Evolutionary conservation across 2,888 invertebrate genomes (phyloP), one percentile per base, ranked within the genome.

Genomic region (Thumatha senex): DNA sequence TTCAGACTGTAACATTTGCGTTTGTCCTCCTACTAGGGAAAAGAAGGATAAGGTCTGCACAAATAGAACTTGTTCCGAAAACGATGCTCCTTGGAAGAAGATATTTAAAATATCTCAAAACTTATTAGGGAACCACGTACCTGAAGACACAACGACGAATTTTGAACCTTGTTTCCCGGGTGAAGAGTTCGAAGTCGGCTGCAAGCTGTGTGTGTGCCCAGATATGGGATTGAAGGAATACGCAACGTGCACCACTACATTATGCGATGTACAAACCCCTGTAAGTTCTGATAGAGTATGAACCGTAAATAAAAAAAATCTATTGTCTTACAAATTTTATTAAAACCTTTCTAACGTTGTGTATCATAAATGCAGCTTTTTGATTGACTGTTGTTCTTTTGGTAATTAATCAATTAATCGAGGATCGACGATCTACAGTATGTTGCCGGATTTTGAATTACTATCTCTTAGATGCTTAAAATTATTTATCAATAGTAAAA

Each of bases 161-260:
- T 64, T 89, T 13, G 84, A 88, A 10, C 58, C 82, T 0, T 90
- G 90, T 54, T 89, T 86, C 47, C 89, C 89, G 7, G 89, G 89
- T 0, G 88, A 90, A 53, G 83, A 86, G 54, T 92, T 85, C 56
- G 72, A 75, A 11, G 58, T 72, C 1, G 91, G 80, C 0, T 92
- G 92, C 53, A 88, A 88, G 41, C 63, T 84, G 1, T 92, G 92
- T 58, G 63, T 84, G 0, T 92, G 92, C 55, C 84, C 90, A 1
- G 89, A 88, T 4, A 78, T 85, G 65, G 92, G 92, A 0, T 52
- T 90, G 31, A 82, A 76, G 44, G 70, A 76, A 4, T 87, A 84
- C 48, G 88, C 90, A 0, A 67, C 74, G 0, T 90, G 90, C 54
- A 78, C 82, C 1, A 58, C 72, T 5, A 63, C 72, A 33, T 48